A percentile compares a stretch with the other conserved stretches of the same genome.
These are phyloP conservation scores for Campopleginae sp. DNA, from an alignment of 2,888 invertebrate genomes.

Conservation along the genomic window DNA sequence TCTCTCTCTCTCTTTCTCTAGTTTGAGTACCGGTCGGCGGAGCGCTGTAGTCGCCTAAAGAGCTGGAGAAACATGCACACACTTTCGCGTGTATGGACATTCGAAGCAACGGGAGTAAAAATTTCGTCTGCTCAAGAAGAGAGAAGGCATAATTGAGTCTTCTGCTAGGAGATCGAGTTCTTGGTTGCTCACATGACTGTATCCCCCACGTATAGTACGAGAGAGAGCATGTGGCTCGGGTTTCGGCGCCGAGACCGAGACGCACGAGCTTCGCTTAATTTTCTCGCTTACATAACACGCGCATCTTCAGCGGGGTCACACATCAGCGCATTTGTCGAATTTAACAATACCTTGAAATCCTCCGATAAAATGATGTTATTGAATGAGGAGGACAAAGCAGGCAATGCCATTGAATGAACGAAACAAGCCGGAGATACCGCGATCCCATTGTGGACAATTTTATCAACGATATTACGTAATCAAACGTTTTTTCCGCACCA, in stretches of 20 bases:
- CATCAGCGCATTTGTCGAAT: background rate
- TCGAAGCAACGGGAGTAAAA: conserved; percentile 33
- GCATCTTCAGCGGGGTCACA: conserved; percentile 56
- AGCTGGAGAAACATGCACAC: background rate
- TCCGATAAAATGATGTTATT: background rate
- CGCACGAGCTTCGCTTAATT: conserved; percentile 75
- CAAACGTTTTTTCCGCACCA: conserved; percentile 44
- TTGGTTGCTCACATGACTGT: conserved; percentile 76
- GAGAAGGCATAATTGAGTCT: conserved; percentile 50
- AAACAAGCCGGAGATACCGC: background rate
- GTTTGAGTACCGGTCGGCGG: background rate
- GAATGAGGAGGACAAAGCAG: background rate
- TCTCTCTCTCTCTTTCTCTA: background rate
- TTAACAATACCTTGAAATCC: background rate
- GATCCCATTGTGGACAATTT: background rate
- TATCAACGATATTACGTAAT: conserved; percentile 61
- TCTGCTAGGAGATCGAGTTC: conserved; percentile 57
- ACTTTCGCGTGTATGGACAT: background rate
- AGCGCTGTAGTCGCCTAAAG: conserved; percentile 16
- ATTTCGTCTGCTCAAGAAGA: conserved; percentile 74
- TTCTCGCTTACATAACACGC: conserved; percentile 78
- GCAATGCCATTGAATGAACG: background rate
- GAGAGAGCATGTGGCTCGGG: conserved; percentile 35
- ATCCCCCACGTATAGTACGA: background rate
- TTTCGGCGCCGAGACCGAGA: conserved; percentile 26